Conservation (phyloP, 2,113 vertebrate genomes). For the Pantherophis guttatus region DNA sequence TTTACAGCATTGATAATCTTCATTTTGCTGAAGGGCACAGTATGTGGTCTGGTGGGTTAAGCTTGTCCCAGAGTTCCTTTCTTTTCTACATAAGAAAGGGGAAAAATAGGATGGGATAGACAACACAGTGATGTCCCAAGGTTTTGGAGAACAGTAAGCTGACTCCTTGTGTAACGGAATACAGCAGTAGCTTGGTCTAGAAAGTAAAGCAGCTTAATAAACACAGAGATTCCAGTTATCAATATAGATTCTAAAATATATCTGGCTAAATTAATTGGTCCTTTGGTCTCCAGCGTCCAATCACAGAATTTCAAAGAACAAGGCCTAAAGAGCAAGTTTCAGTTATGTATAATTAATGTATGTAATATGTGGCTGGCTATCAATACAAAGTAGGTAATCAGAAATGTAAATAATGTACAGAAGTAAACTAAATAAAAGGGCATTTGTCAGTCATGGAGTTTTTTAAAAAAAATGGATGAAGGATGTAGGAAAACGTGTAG, state of each 20-base stretch:
- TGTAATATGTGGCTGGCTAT: background rate
- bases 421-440: background rate
- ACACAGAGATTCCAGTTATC: background rate
- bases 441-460: background rate
- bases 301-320: background rate
- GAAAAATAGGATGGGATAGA: background rate
- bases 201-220: background rate
- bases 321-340: background rate
- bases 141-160: background rate
- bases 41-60: background rate
- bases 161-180: background rate
- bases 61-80: background rate
- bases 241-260: too few species aligned
- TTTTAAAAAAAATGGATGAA: background rate
- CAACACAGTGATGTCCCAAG: background rate
- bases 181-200: background rate
- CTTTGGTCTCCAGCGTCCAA: background rate
- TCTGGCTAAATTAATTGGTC: background rate
- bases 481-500: background rate
- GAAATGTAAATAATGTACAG: background rate
- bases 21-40: background rate
- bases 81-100: background rate
- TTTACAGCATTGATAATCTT: background rate
- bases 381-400: background rate
- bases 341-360: background rate